Evolutionary conservation across 2,888 invertebrate genomes (phyloP).

Genomic region (Desoria tigrina): DNA sequence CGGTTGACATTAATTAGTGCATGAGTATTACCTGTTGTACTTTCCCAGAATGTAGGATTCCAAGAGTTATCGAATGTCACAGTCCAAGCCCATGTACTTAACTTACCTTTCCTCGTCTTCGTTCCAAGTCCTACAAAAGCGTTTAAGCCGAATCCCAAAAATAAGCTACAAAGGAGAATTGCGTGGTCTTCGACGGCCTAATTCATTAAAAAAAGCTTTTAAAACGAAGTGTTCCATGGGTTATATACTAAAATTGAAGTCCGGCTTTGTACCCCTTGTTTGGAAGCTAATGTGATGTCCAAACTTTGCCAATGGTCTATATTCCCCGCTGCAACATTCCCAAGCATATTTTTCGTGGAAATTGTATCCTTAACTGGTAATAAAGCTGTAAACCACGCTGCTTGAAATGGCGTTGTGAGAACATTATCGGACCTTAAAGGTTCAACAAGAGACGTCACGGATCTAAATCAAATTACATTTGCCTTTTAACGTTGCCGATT

Average conservation of each 20-base stretch:
- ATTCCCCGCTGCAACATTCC: no score
- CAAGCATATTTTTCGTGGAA: no score
- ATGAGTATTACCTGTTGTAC: conserved; percentile 42
- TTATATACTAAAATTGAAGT: no score
- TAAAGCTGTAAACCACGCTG: conserved; percentile 45
- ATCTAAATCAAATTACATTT: no score
- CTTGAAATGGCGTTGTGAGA: conserved; percentile 42
- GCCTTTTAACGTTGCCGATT: neutral
- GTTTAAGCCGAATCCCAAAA: conserved; percentile 45
- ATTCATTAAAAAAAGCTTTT: neutral
- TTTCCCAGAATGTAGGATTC: conserved; percentile 44
- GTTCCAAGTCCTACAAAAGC: conserved; percentile 44
- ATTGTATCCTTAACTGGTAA: conserved; percentile 25
- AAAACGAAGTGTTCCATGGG: neutral
- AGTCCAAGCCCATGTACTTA: conserved; percentile 38
- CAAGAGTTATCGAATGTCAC: conserved; percentile 37
- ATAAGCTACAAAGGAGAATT: conserved; percentile 38
- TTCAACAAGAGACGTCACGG: conserved; percentile 38
- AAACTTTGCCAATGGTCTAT: conserved; percentile 32
- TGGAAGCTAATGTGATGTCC: conserved; percentile 27
- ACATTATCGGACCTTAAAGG: conserved; percentile 27
- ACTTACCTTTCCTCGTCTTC: neutral
- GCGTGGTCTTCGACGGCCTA: conserved; percentile 44
- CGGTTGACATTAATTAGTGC: no score
- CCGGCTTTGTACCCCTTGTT: conserved; percentile 35